phyloP scores from a whole-genome alignment of 1,140 invertebrate genomes.

The Bombus confusus region DNA sequence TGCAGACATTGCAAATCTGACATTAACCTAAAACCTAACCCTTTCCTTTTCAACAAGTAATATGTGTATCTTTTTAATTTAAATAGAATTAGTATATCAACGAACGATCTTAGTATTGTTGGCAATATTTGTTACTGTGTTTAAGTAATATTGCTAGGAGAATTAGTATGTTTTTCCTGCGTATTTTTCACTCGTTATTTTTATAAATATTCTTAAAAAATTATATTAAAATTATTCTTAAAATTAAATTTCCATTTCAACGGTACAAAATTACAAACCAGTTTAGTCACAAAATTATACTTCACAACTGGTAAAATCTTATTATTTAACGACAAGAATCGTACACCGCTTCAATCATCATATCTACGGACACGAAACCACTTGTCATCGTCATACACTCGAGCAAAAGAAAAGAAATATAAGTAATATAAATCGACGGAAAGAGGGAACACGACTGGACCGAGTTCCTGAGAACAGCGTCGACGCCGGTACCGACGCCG shows the following conservation, averaged over 20 bases:
- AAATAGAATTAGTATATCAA: no score
- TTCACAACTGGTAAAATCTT: no score
- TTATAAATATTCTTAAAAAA: neutral
- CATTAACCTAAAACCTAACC: no score
- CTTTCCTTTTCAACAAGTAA: neutral
- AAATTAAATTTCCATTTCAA: neutral
- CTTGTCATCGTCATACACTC: slow-evolving; percentile 9
- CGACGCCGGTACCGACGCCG: slow-evolving; percentile 41
- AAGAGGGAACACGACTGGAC: slow-evolving; percentile 4
- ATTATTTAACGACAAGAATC: no score
- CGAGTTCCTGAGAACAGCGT: slow-evolving; percentile 33
- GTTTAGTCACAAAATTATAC: neutral
- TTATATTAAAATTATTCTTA: no score
- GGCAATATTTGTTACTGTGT: no score
- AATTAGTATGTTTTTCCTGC: no score
- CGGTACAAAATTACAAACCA: neutral
- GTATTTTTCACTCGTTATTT: no score
- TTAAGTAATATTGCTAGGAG: no score
- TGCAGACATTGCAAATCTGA: neutral
- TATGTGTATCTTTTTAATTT: neutral
- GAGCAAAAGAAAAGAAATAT: neutral
- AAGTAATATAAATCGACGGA: slow-evolving; percentile 30
- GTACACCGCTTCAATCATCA: no score
- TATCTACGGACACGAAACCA: neutral
- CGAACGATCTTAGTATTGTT: no score